phyloP scores from a whole-genome alignment of 2,113 vertebrate species.

The Grallaria varia region DNA sequence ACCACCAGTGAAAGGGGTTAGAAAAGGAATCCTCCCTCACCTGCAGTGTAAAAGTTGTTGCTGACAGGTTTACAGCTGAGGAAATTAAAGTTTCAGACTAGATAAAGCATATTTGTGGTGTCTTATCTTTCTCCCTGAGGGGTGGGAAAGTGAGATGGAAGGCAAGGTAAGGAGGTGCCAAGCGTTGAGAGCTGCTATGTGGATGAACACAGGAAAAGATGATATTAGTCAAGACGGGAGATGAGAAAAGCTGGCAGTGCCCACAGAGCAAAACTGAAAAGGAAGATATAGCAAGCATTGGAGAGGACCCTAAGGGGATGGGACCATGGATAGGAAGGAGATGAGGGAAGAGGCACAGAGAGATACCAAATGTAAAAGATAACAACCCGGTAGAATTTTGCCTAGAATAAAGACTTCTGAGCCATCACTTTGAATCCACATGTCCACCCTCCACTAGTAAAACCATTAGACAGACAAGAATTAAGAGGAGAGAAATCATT shows the following conservation, averaged over 20 bases:
- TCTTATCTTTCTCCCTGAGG: background rate
- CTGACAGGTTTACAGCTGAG: background rate
- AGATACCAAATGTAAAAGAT: background rate
- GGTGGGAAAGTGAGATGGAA: background rate
- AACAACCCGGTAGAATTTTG: background rate
- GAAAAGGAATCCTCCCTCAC: background rate
- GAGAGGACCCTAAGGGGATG: background rate
- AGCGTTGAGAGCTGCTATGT: background rate
- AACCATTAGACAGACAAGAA: conserved; percentile 52
- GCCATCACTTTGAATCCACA: background rate
- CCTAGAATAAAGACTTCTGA: conserved; percentile 4
- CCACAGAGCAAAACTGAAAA: background rate
- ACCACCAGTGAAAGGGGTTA: background rate
- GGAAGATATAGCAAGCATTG: background rate
- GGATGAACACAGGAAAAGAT: background rate
- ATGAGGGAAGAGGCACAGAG: background rate
- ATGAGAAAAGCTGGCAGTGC: background rate
- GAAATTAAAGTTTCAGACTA: background rate
- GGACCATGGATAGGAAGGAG: background rate
- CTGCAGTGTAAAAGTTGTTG: background rate
- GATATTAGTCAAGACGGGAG: background rate
- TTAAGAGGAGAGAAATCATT: conserved; percentile 36
- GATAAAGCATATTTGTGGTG: background rate
- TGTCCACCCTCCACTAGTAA: conserved; percentile 31
- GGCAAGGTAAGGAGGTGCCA: background rate